A percentile compares a stretch with the other conserved stretches of the same genome.
Evolutionary conservation across 2,113 vertebrate species (phyloP).

Genomic region (Neoarius graeffei): DNA sequence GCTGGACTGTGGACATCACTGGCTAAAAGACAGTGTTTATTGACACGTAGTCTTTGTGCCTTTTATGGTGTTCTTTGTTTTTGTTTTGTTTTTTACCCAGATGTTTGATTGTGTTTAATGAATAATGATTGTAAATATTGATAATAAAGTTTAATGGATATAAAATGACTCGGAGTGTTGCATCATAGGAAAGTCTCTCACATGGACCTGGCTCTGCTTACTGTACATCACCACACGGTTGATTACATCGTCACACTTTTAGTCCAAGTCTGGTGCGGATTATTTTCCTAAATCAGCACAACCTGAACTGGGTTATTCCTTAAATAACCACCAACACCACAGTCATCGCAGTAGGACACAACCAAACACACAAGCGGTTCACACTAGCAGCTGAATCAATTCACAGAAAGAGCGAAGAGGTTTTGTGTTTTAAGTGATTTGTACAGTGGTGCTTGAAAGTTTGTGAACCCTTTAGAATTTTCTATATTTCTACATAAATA

Average conservation of each 20-base stretch:
- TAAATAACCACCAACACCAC: neutral
- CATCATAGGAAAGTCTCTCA: neutral
- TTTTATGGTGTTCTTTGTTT: neutral
- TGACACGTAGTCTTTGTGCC: constrained; percentile 48
- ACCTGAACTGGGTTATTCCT: neutral
- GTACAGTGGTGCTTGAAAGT: too few relatives aligned
- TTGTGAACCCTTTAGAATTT: too few relatives aligned
- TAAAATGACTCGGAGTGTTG: neutral
- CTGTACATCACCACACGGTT: neutral
- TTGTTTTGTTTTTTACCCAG: constrained; percentile 40
- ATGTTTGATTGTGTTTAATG: constrained; percentile 46
- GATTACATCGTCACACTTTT: neutral
- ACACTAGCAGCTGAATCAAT: too few relatives aligned
- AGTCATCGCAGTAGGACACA: neutral
- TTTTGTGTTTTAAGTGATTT: too few relatives aligned
- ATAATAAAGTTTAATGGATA: constrained; percentile 34
- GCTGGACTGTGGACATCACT: constrained; percentile 14
- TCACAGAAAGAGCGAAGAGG: too few relatives aligned
- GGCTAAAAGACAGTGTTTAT: constrained; percentile 26
- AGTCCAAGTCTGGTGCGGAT: neutral
- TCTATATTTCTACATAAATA: too few relatives aligned
- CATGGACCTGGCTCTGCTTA: neutral
- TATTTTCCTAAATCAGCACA: neutral
- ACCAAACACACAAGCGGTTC: neutral
- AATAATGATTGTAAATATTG: constrained; percentile 49